Conservation (phyloP, 2,113 vertebrate genomes). For the Engystomops pustulosus region DNA sequence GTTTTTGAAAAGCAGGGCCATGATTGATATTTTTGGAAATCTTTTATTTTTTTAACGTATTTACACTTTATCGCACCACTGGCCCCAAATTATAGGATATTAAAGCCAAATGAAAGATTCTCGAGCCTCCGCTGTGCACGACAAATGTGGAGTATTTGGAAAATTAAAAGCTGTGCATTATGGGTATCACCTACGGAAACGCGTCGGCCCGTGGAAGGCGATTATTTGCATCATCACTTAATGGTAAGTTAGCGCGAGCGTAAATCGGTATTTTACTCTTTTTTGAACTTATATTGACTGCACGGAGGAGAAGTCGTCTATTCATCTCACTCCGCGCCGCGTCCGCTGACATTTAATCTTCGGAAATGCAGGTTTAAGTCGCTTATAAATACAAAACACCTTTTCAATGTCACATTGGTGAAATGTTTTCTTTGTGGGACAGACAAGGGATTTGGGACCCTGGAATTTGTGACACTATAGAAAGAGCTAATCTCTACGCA, state of each 20-base stretch:
- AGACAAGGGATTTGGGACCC: neutral
- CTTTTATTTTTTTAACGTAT: neutral
- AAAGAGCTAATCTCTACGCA: neutral
- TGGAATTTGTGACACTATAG: neutral
- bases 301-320: neutral
- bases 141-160: neutral
- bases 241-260: neutral
- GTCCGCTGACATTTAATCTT: neutral
- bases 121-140: too few species aligned
- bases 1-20: too few species aligned
- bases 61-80: neutral
- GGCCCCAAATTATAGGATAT: neutral
- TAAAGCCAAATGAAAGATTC: too few species aligned
- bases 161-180: neutral
- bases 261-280: slow-evolving; percentile 7
- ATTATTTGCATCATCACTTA: slow-evolving; percentile 16
- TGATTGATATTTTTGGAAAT: neutral
- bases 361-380: neutral
- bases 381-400: neutral
- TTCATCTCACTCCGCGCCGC: neutral
- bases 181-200: neutral
- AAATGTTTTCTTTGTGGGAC: slow-evolving; percentile 16
- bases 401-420: neutral
- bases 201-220: neutral
- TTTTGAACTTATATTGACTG: neutral